Evolutionary conservation across 2,113 vertebrate species (phyloP), one percentile per base, ranked within the genome.

Genomic region (Aythya baeri): DNA sequence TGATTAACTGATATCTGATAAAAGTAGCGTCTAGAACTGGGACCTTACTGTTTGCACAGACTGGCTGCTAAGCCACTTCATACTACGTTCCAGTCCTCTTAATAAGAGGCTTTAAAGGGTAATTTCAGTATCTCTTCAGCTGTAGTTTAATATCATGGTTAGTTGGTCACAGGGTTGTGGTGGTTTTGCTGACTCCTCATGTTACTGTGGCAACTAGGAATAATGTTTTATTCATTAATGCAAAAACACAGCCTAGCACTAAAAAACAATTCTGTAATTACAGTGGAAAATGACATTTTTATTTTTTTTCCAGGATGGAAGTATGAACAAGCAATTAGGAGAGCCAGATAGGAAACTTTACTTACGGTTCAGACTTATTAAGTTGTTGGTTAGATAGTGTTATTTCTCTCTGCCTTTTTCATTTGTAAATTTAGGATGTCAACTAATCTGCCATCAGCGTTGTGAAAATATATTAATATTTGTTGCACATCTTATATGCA

Each of bases 201-300:
- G 68, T 94, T 91, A 43, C 83, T 86, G 25, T 86, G 80, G 91
- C 52, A 94, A 81, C 83, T 32, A 26, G 46, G n/a, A 83, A 77
- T 84, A 94, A 71, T 57, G n/a, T 16, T 57, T 83, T 83, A 50
- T 86, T 88, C 57, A 83, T 32, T 83, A 83, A 44, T 72, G 59
- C 65, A 74, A 93, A 96, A 86, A 72, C 7, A 2, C 57, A 83
- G 22, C 38, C 25, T 67, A 89, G 61, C 26, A 83, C 16, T 55
- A 68, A 70, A 83, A 38, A 34, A 50, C 13, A 91, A 25, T 86
- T 93, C 76, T 81, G 6, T 75, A 49, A 90, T 77, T 89, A 44
- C 65, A 78, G 81, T 82, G 94, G 93, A 94, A 95, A 97, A 94
- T 83, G 20, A 83, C 4, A 1, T 54, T 54, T 2, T 7, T 68